Percentiles rank a stretch among this genome's conserved stretches.
Conservation (phyloP, 2,888 invertebrate genomes). For the Tachina lurida region DNA sequence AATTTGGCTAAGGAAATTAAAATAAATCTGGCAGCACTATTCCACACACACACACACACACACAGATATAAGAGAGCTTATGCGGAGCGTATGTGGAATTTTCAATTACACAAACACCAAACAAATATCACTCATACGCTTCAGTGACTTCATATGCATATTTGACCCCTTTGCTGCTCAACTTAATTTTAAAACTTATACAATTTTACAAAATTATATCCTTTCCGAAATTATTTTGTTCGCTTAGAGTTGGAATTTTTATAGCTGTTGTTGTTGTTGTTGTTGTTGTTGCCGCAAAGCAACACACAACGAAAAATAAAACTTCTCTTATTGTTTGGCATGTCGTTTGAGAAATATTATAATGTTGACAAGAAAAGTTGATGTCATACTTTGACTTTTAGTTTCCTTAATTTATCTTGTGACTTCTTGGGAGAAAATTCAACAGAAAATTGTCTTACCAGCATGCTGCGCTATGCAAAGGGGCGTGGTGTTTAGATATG, state of each 20-base stretch:
- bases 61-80: too few species aligned
- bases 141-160: neutral
- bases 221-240: constrained; percentile 1
- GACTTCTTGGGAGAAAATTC: constrained; percentile 1
- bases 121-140: constrained; percentile 8
- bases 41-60: neutral
- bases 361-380: constrained; percentile 21
- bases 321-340: neutral
- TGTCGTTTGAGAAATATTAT: constrained; percentile 11
- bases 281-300: neutral
- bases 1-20: too few species aligned
- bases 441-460: constrained; percentile 34
- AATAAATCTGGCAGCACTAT: neutral
- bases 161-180: neutral
- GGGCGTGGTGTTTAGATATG: neutral
- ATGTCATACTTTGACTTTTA: constrained; percentile 19
- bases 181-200: constrained; percentile 1
- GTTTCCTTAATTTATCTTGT: constrained; percentile 25
- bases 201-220: constrained; percentile 19
- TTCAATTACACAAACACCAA: neutral
- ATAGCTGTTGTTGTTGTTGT: neutral
- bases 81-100: constrained; percentile 9
- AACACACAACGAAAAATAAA: neutral
- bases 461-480: neutral
- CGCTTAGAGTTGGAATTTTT: neutral